Conservation (phyloP, 92 coral and sea anemone species). For the Phenganax stokvisi region DNA sequence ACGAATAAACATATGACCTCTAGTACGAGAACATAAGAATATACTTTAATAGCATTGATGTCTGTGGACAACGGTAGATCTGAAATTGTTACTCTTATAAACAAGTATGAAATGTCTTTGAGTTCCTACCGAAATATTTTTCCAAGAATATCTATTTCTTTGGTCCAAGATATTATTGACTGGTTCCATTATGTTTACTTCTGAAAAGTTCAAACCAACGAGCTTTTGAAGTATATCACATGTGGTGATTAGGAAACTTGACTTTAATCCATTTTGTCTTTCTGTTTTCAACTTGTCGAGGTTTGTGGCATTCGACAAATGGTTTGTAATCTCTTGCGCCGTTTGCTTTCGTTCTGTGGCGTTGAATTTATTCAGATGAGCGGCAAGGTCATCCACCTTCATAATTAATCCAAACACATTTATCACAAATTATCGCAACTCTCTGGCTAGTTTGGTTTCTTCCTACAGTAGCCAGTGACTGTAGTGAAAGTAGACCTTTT, state of each 20-base stretch:
- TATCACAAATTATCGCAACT: too few relatives aligned
- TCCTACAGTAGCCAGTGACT: too few relatives aligned
- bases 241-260: not conserved
- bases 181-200: slow-evolving; percentile 2
- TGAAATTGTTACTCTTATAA: not conserved
- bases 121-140: not conserved
- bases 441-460: too few relatives aligned
- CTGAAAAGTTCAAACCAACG: slow-evolving; percentile 20
- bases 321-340: not conserved
- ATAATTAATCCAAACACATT: not conserved
- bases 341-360: not conserved
- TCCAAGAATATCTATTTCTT: slow-evolving; percentile 3
- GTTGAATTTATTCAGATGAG: not conserved
- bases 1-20: not conserved
- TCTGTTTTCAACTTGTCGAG: not conserved
- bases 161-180: slow-evolving; percentile 22
- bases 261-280: not conserved
- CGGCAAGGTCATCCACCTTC: not conserved
- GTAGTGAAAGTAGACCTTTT: too few relatives aligned
- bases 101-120: not conserved
- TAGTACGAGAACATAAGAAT: not conserved
- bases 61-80: not conserved
- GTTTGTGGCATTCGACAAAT: slow-evolving; percentile 13
- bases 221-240: slow-evolving; percentile 7
- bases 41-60: not conserved